Percentiles rank a stretch among this genome's conserved stretches.
phyloP scores from a whole-genome alignment of 23 tunicate species.

The Oikopleura dioica region DNA sequence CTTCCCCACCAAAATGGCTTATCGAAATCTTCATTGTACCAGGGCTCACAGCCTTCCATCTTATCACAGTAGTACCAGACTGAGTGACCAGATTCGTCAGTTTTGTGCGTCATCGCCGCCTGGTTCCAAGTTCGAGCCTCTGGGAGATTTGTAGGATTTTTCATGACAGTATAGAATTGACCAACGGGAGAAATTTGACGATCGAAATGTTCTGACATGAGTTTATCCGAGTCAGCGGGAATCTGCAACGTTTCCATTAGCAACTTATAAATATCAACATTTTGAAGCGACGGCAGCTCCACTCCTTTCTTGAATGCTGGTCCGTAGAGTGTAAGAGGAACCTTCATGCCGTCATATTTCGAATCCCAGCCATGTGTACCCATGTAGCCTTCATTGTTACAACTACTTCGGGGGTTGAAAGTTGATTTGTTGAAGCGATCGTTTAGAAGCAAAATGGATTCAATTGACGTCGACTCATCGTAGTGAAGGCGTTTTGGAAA shows the following conservation, averaged over 20 bases:
- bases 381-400: conserved; percentile 9
- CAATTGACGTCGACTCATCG: not conserved
- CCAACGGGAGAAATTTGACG: no score
- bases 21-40: not conserved
- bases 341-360: not conserved
- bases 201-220: no score
- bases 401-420: not conserved
- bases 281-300: not conserved
- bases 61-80: no score
- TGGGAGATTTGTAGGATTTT: no score
- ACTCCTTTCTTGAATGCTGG: not conserved
- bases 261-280: conserved; percentile 4
- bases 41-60: not conserved
- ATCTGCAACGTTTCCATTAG: not conserved
- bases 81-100: no score
- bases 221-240: not conserved
- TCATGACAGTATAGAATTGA: no score
- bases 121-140: no score
- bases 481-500: not conserved
- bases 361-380: conserved; percentile 7
- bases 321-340: not conserved
- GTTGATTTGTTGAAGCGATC: not conserved
- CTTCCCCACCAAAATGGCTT: conserved; percentile 10
- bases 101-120: no score
- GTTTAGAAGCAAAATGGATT: not conserved